Percentiles rank a stretch among this genome's conserved stretches.
Conservation (phyloP, 2,888 invertebrate species). For the Chaetoderma sp. region DNA sequence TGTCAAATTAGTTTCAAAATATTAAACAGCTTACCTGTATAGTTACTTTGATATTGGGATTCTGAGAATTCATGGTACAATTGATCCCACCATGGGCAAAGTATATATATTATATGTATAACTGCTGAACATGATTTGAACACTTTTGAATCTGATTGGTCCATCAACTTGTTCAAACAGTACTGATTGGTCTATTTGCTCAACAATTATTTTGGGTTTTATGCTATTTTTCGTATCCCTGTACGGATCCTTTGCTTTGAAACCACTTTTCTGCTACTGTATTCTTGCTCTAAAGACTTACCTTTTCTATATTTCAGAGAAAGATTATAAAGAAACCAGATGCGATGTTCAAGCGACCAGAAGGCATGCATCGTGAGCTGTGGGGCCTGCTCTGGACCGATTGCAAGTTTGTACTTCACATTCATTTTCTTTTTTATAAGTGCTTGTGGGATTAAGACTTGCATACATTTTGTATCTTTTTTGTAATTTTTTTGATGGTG, state of each 20-base stretch:
- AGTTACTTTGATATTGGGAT: no score
- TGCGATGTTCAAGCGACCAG: conserved; percentile 87
- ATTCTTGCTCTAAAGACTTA: neutral
- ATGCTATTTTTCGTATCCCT: neutral
- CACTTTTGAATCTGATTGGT: no score
- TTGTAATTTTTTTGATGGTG: no score
- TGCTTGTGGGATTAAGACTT: neutral
- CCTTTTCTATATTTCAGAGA: conserved; percentile 70
- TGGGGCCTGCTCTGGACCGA: conserved; percentile 95
- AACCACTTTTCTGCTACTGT: neutral
- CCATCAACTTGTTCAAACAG: no score
- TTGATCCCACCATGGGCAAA: no score
- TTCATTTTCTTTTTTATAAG: no score
- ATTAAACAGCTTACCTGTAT: no score
- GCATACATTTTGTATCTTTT: no score
- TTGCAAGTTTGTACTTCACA: conserved; percentile 79
- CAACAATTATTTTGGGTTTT: neutral
- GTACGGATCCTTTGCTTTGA: neutral
- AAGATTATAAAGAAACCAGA: conserved; percentile 75
- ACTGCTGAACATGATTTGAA: no score
- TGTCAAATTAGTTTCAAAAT: no score
- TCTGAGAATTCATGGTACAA: no score
- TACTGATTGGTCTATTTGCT: neutral
- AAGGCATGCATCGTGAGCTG: conserved; percentile 98
- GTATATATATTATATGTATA: neutral